Percentiles rank a stretch among this genome's conserved stretches.
These are phyloP conservation scores for Leptestheria dahalacensis DNA, from an alignment of 1,140 invertebrate genomes.

Conservation along the genomic window DNA sequence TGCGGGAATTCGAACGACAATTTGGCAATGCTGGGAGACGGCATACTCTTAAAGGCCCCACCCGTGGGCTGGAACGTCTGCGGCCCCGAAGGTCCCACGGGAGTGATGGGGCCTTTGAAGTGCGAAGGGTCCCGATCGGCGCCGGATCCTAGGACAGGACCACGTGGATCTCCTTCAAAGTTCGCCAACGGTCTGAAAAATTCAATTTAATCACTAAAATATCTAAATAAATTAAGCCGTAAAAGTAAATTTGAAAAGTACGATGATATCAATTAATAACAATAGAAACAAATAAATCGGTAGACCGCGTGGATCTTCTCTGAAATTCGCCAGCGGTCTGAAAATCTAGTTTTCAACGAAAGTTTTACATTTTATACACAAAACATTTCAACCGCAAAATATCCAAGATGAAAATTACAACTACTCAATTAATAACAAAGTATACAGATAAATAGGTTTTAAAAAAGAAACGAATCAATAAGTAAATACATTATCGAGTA, in stretches of 20 bases:
- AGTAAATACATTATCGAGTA: background rate
- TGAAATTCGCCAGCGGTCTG: too few species aligned
- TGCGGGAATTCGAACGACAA: slow-evolving; percentile 6
- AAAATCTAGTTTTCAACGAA: too few species aligned
- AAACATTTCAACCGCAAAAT: too few species aligned
- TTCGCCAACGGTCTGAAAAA: background rate
- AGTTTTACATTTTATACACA: too few species aligned
- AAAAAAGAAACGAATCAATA: background rate
- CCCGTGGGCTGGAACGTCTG: slow-evolving; percentile 64
- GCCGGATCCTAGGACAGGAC: background rate
- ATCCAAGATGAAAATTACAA: too few species aligned
- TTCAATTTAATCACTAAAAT: background rate
- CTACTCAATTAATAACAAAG: too few species aligned
- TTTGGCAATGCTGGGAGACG: slow-evolving; percentile 39
- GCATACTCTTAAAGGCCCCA: slow-evolving; percentile 68
- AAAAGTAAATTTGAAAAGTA: background rate
- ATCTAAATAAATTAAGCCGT: background rate
- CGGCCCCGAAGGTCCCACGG: slow-evolving; percentile 10
- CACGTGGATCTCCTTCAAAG: slow-evolving; percentile 4
- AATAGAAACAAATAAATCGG: too few species aligned
- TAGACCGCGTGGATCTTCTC: too few species aligned
- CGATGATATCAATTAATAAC: background rate
- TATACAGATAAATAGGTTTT: too few species aligned
- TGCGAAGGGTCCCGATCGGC: background rate
- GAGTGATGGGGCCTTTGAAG: background rate